A percentile compares a stretch with the other conserved stretches of the same genome.
Conservation (phyloP, 1,140 invertebrate genomes). For the Gryon sp. region DNA sequence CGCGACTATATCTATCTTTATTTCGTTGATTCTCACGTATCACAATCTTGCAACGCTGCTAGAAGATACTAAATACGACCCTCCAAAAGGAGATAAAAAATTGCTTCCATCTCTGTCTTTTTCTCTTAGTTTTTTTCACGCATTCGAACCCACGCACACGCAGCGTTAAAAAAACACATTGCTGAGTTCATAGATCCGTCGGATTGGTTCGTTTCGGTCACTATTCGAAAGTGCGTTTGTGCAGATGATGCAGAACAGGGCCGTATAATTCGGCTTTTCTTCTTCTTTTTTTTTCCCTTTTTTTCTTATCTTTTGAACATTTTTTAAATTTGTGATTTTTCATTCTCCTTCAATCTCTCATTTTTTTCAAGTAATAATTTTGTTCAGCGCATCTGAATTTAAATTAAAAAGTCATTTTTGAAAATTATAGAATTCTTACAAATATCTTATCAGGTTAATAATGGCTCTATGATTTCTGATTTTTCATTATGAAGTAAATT, state of each 20-base stretch:
- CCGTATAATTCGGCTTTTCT: constrained; percentile 22
- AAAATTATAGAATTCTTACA: no score
- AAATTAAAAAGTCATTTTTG: no score
- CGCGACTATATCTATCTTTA: no score
- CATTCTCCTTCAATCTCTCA: not conserved
- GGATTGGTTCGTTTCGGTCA: constrained; percentile 8
- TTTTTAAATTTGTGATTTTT: not conserved
- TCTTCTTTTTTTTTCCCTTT: constrained; percentile 21
- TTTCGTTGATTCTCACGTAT: constrained; percentile 22
- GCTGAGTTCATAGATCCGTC: constrained; percentile 20
- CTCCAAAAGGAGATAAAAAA: constrained; percentile 47
- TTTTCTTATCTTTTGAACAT: constrained; percentile 3
- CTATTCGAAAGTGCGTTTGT: constrained; percentile 50
- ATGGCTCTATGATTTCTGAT: no score
- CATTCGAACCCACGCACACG: constrained; percentile 52
- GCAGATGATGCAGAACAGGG: constrained; percentile 42
- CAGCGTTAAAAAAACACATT: constrained; percentile 32
- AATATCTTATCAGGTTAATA: no score
- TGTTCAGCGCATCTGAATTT: no score
- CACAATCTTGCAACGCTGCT: constrained; percentile 24
- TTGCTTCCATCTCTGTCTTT: no score
- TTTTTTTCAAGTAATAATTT: no score
- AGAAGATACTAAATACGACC: constrained; percentile 56
- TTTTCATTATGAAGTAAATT: no score
- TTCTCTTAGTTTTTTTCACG: constrained; percentile 36